Evolutionary conservation across 2,888 invertebrate species (phyloP).

Genomic region (Zelleria hepariella): DNA sequence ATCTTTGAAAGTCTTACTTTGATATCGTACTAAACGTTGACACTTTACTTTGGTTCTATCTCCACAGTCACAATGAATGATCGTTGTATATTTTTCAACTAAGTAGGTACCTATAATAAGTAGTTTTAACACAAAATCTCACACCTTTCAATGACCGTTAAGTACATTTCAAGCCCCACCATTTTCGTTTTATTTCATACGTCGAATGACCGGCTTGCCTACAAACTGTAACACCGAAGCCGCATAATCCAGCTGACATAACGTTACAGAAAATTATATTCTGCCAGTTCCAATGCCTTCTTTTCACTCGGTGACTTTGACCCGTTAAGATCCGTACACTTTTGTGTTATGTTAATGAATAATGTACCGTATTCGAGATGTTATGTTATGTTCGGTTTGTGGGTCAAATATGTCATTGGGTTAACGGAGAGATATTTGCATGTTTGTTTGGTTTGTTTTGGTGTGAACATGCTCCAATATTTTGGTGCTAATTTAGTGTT

Average conservation of each 20-base stretch:
- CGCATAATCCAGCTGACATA: not conserved
- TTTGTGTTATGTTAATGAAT: constrained; percentile 45
- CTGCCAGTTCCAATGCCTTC: constrained; percentile 19
- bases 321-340: constrained; percentile 46
- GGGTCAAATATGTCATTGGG: constrained; percentile 60
- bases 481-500: not conserved
- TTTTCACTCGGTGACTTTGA: constrained; percentile 47
- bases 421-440: constrained; percentile 56
- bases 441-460: constrained; percentile 27
- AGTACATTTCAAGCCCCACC: no score
- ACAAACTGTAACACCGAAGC: not conserved
- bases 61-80: no score
- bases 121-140: no score
- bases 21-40: no score
- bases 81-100: no score
- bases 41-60: no score
- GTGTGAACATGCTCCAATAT: not conserved
- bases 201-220: no score
- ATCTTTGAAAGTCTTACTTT: not conserved
- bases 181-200: no score
- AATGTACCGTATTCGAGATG: constrained; percentile 56
- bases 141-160: no score
- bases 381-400: constrained; percentile 49
- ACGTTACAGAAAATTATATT: not conserved
- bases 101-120: no score